Evolutionary conservation across 2,888 invertebrate species (phyloP).

Genomic region (Sepiola atlantica): DNA sequence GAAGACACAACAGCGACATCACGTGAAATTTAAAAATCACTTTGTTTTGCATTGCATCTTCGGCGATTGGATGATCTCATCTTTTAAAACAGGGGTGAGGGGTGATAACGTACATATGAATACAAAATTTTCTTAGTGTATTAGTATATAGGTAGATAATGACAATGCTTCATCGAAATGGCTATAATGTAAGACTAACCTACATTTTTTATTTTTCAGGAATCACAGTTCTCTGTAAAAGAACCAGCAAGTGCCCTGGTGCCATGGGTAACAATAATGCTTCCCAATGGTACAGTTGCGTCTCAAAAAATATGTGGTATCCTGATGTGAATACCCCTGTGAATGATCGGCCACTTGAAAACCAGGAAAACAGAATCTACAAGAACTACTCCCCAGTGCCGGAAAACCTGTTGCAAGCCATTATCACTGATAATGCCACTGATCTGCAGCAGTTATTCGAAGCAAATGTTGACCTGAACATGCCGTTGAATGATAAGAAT

Average conservation of each 20-base stretch:
- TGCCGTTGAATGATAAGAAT: conserved; percentile 61
- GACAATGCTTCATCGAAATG: not conserved
- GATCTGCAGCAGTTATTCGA: conserved; percentile 52
- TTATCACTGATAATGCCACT: conserved; percentile 48
- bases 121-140: too few relatives aligned
- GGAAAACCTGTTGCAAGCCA: conserved; percentile 24
- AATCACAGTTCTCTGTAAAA: not conserved
- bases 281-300: conserved; percentile 42
- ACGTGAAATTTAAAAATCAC: too few relatives aligned
- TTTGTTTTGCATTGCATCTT: too few relatives aligned
- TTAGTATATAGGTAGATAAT: too few relatives aligned
- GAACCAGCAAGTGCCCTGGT: not conserved
- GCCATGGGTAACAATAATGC: conserved; percentile 46
- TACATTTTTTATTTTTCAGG: not conserved
- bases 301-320: conserved; percentile 21
- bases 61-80: too few relatives aligned
- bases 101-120: too few relatives aligned
- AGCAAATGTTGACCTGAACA: conserved; percentile 58
- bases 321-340: not conserved
- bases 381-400: not conserved
- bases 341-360: not conserved
- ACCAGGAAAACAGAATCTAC: not conserved
- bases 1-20: too few relatives aligned
- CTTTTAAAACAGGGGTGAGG: too few relatives aligned
- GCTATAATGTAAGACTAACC: not conserved